A percentile compares a stretch with the other conserved stretches of the same genome.
phyloP scores from a whole-genome alignment of 2,888 invertebrate genomes.

The Xanthia icteritia region DNA sequence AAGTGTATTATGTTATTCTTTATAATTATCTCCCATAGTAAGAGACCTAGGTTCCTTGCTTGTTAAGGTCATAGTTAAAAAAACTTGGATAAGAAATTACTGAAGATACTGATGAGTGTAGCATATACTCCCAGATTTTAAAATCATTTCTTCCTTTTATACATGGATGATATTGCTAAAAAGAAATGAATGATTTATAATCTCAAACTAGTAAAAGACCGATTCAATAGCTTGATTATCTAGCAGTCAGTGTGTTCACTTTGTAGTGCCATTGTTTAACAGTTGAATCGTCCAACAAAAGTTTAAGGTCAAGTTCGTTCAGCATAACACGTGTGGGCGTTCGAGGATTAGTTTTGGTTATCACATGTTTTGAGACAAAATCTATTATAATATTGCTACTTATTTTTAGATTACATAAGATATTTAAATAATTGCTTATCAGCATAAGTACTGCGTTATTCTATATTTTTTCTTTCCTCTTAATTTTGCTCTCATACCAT shows the following conservation, averaged over 20 bases:
- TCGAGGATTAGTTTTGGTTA: slow-evolving; percentile 7
- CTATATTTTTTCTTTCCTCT: neutral
- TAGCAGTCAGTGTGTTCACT: slow-evolving; percentile 1
- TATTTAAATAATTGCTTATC: slow-evolving; percentile 1
- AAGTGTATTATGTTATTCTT: no score
- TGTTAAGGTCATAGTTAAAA: neutral
- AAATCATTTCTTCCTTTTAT: no score
- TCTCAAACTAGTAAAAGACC: neutral
- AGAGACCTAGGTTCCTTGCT: neutral
- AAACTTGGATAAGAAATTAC: neutral
- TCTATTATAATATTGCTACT: neutral
- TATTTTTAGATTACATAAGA: slow-evolving; percentile 10
- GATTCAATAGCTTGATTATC: slow-evolving; percentile 21
- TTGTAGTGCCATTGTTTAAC: slow-evolving; percentile 39
- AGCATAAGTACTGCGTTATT: neutral
- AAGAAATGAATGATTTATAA: neutral
- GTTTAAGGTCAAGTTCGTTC: slow-evolving; percentile 56
- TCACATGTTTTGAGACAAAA: slow-evolving; percentile 16
- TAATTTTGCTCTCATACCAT: neutral
- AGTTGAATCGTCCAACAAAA: slow-evolving; percentile 33
- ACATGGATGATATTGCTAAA: neutral
- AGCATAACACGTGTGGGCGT: slow-evolving; percentile 37
- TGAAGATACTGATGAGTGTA: neutral
- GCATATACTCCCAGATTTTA: neutral
- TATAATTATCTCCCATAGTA: neutral